phyloP scores from a whole-genome alignment of 1,140 invertebrate species.

The Doryteuthis pealeii region DNA sequence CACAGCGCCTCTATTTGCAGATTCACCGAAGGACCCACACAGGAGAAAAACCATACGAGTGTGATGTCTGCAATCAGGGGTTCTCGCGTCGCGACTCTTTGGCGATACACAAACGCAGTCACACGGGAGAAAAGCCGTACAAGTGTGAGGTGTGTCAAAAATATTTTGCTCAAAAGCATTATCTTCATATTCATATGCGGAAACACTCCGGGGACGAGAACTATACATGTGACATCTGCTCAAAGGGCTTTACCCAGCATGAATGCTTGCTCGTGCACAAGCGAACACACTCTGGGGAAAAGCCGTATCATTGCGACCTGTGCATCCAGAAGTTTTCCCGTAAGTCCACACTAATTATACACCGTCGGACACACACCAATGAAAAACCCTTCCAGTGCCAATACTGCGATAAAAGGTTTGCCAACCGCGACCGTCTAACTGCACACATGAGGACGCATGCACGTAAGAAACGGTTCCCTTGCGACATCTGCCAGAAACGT shows the following conservation, averaged over 20 bases:
- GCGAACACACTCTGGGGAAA: conserved; percentile 60
- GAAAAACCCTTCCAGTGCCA: conserved; percentile 51
- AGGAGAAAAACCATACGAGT: conserved; percentile 71
- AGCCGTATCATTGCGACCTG: conserved; percentile 41
- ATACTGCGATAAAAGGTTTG: conserved; percentile 68
- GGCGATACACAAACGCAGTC: conserved; percentile 52
- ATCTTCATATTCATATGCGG: conserved; percentile 30
- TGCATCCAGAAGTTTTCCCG: conserved; percentile 21
- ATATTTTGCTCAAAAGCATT: conserved; percentile 22
- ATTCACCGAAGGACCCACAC: conserved; percentile 80
- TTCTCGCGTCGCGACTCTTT: conserved; percentile 62
- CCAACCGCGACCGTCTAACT: conserved; percentile 64
- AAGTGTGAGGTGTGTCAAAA: conserved; percentile 25
- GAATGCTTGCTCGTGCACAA: conserved; percentile 61
- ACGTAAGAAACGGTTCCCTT: conserved; percentile 66
- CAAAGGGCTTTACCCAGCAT: conserved; percentile 46
- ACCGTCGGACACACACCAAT: conserved; percentile 25
- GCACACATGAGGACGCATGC: conserved; percentile 72
- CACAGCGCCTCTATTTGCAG: conserved; percentile 84
- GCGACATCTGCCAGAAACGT: conserved; percentile 78
- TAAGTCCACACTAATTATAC: conserved; percentile 50
- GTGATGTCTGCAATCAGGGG: conserved; percentile 65
- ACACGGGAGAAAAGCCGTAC: conserved; percentile 30
- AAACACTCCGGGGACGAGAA: conserved; percentile 61
- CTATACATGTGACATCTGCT: conserved; percentile 54